Evolutionary conservation across 2,113 vertebrate genomes (phyloP).

Genomic region (Ranitomeya imitator): DNA sequence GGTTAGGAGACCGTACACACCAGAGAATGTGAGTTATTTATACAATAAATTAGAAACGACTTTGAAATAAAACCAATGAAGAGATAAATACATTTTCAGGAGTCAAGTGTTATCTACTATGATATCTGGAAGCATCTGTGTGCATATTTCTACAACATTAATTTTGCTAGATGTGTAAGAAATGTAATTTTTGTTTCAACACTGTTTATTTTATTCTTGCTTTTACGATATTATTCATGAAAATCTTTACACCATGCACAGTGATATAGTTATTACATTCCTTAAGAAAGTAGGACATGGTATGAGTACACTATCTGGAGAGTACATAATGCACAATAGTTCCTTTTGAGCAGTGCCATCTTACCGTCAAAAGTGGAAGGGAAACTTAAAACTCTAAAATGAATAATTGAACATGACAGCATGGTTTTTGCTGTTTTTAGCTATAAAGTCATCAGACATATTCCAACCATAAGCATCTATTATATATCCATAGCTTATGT

Average conservation of each 20-base stretch:
- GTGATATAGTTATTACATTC: conserved; percentile 1
- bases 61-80: conserved; percentile 30
- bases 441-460: background rate
- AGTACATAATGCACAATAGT: background rate
- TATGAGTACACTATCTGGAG: background rate
- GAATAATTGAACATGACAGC: too few species aligned
- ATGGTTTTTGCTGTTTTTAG: background rate
- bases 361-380: background rate
- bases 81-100: background rate
- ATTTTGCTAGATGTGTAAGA: background rate
- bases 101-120: background rate
- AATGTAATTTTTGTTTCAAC: background rate
- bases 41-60: background rate
- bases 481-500: background rate
- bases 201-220: background rate
- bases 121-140: background rate
- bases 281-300: background rate
- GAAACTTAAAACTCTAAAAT: background rate
- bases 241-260: background rate
- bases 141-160: background rate
- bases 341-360: background rate
- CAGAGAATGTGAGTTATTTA: background rate
- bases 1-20: background rate
- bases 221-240: background rate
- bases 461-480: background rate